Conservation (phyloP, 2,113 vertebrate genomes). For the Ophthalmotilapia sp. region DNA sequence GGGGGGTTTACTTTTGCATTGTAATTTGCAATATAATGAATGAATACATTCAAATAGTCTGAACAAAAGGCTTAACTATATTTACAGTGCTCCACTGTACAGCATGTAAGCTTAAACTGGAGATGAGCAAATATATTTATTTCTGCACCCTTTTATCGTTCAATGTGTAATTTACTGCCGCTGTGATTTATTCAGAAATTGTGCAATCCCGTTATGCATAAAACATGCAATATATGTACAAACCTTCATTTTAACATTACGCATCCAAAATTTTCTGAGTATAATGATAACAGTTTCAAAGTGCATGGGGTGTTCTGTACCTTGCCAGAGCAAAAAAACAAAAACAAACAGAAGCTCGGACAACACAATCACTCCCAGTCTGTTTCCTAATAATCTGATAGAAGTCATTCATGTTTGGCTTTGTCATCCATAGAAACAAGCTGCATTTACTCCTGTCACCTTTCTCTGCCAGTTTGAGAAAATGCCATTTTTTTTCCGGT, state of each 20-base stretch:
- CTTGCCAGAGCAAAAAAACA: background rate
- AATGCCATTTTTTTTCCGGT: background rate
- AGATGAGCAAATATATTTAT: background rate
- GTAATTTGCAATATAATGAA: background rate
- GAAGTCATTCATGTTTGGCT: background rate
- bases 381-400: background rate
- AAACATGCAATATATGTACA: conserved; percentile 29
- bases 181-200: background rate
- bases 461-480: background rate
- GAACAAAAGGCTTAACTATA: background rate
- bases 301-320: background rate
- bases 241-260: conserved; percentile 35
- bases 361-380: background rate
- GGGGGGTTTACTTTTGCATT: background rate
- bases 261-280: background rate
- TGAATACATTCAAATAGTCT: background rate
- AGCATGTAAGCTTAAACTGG: background rate
- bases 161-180: background rate
- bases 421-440: conserved; percentile 25
- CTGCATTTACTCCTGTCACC: background rate
- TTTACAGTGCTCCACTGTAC: background rate
- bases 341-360: background rate
- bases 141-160: background rate
- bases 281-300: background rate
- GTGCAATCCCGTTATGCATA: background rate